Evolutionary conservation across 1,140 invertebrate species (phyloP).

Genomic region (Cydia amplana): DNA sequence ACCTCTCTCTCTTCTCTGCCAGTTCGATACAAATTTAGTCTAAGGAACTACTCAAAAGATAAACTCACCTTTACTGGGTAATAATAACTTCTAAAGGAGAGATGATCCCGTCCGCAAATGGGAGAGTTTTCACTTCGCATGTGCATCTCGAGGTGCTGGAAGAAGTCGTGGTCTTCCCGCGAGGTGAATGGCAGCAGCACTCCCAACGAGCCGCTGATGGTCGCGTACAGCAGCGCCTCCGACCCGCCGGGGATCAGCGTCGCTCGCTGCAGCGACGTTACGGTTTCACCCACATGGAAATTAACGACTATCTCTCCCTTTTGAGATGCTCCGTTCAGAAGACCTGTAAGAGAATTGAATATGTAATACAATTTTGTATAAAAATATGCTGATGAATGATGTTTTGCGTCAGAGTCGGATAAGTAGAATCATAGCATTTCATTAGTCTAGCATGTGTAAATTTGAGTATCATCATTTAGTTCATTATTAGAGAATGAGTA

Average conservation of each 20-base stretch:
- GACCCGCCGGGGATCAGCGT: slow-evolving; percentile 98
- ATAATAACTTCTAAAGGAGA: slow-evolving; percentile 98
- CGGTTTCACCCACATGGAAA: slow-evolving; percentile 98
- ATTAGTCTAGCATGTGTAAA: slow-evolving; percentile 79
- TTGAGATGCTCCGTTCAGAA: slow-evolving; percentile 98
- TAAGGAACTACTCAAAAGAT: too few species aligned
- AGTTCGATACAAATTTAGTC: too few species aligned
- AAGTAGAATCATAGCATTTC: slow-evolving; percentile 71
- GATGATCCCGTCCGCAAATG: slow-evolving; percentile 97
- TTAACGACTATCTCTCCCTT: slow-evolving; percentile 96
- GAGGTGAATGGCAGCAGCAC: slow-evolving; percentile 98
- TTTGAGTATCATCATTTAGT: slow-evolving; percentile 64
- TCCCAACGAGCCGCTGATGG: slow-evolving; percentile 96
- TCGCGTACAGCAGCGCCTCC: slow-evolving; percentile 97
- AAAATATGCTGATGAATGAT: not conserved
- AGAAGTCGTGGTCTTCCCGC: slow-evolving; percentile 99
- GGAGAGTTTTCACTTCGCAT: slow-evolving; percentile 98
- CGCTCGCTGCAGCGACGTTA: slow-evolving; percentile 94
- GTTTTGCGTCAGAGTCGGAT: slow-evolving; percentile 49
- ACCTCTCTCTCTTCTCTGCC: too few species aligned
- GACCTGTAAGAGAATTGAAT: slow-evolving; percentile 72
- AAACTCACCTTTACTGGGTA: slow-evolving; percentile 94
- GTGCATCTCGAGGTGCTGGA: slow-evolving; percentile 99
- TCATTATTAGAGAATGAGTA: not conserved
- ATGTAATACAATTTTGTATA: not conserved